Evolutionary conservation across 2,113 vertebrate genomes (phyloP).

Genomic region (Thomomys bottae): DNA sequence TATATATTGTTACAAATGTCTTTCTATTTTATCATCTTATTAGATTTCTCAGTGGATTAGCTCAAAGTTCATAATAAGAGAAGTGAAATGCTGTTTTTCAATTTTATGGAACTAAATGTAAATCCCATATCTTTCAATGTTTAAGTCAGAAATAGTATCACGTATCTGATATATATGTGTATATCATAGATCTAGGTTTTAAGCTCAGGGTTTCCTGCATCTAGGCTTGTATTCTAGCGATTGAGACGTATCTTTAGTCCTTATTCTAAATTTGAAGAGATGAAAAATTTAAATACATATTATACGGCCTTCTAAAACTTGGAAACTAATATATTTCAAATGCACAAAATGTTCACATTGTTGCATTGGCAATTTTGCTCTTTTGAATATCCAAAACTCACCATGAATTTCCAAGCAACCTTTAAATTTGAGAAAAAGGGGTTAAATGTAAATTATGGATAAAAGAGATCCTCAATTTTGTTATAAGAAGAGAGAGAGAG

Average conservation of each 20-base stretch:
- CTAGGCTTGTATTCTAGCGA: no score
- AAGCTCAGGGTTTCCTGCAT: no score
- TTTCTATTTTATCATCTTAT: conserved; percentile 2
- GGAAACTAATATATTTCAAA: neutral
- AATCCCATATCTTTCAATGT: neutral
- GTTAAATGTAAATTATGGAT: neutral
- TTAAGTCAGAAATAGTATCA: neutral
- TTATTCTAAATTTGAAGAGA: neutral
- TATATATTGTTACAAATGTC: neutral
- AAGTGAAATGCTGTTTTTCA: neutral
- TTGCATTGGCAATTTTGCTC: no score
- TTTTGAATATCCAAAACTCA: neutral
- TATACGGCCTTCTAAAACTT: neutral
- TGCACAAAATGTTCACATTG: neutral
- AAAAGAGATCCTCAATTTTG: conserved; percentile 7
- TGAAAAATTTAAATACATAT: neutral
- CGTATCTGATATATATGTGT: no score
- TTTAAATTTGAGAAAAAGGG: neutral
- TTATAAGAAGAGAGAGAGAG: neutral
- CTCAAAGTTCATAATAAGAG: neutral
- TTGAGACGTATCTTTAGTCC: no score
- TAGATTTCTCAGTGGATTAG: neutral
- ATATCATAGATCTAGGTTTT: no score
- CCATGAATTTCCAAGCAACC: neutral
- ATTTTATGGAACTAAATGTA: neutral